A percentile compares a stretch with the other conserved stretches of the same genome.
Evolutionary conservation across 2,888 invertebrate species (phyloP).

Genomic region (Microplitis manilae): DNA sequence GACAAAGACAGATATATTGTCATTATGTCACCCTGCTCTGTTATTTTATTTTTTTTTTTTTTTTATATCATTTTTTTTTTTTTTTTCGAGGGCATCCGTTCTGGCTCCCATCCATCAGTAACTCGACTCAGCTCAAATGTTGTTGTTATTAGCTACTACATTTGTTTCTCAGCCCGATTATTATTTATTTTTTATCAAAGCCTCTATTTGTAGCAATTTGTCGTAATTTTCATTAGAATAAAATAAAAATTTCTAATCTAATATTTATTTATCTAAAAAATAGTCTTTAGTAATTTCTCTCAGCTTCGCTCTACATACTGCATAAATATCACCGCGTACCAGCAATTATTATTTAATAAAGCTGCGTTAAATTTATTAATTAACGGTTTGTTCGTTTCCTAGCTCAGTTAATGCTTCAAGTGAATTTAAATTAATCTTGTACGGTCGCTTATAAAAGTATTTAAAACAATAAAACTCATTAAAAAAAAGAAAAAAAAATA

Average conservation of each 20-base stretch:
- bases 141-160: background rate
- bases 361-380: conserved; percentile 56
- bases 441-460: background rate
- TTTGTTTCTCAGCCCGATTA: no score
- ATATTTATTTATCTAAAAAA: no score
- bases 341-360: conserved; percentile 57
- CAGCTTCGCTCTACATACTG: conserved; percentile 48
- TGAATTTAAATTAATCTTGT: background rate
- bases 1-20: conserved; percentile 50
- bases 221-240: no score
- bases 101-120: conserved; percentile 22
- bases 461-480: no score
- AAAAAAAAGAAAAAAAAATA: no score
- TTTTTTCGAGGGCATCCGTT: conserved; percentile 47
- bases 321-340: conserved; percentile 32
- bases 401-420: background rate
- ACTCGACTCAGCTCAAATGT: conserved; percentile 12
- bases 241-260: no score
- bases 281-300: conserved; percentile 18
- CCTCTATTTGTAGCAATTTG: no score
- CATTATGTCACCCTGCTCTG: conserved; percentile 60
- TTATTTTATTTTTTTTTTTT: conserved; percentile 51
- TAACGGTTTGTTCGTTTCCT: conserved; percentile 49
- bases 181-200: no score
- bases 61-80: conserved; percentile 33